These are phyloP conservation scores for Chloroceryle amazona DNA, from an alignment of 2,797 vertebrate genomes.

Conservation along the genomic window DNA sequence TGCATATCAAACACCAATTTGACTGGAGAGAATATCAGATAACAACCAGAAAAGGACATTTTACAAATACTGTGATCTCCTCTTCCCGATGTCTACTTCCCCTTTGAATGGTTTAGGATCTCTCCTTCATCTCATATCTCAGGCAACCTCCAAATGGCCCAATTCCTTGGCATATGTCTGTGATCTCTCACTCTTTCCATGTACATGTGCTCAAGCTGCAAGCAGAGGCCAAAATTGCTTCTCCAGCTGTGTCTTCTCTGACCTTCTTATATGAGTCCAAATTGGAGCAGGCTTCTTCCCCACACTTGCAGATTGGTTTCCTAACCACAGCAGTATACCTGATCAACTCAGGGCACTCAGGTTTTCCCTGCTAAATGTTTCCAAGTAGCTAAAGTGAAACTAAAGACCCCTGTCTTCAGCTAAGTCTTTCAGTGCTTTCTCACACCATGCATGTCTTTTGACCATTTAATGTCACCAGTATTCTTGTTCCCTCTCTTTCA, in stretches of 20 bases:
- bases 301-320: accelerated
- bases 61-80: neutral
- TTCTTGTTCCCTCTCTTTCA: neutral
- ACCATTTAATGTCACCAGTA: neutral
- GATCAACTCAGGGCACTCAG: neutral
- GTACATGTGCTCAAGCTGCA: neutral
- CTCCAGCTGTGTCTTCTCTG: neutral
- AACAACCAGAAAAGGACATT: neutral
- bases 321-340: neutral
- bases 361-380: neutral
- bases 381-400: slow-evolving; percentile 1
- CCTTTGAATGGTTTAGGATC: neutral
- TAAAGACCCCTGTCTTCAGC: neutral
- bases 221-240: neutral
- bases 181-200: neutral
- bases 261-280: neutral
- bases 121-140: neutral
- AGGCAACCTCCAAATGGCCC: neutral
- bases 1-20: neutral
- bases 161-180: accelerated
- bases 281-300: neutral
- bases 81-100: neutral
- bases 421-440: neutral
- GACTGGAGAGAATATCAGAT: neutral
- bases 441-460: neutral